Base-by-base conservation (phyloP, 2,113 vertebrate species). In the Bujurquina vittata region DNA sequence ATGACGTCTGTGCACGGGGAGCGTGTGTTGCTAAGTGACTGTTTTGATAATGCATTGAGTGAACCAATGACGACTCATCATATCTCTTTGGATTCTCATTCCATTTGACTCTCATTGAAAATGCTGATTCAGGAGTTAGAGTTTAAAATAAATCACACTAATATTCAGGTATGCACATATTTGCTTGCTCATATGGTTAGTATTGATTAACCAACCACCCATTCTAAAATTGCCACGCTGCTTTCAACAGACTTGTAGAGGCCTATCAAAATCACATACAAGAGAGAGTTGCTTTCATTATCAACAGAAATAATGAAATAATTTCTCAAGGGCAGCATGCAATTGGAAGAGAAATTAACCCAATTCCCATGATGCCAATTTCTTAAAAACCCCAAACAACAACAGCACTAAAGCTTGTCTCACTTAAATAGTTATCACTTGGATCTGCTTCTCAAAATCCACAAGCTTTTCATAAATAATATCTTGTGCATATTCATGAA, bases 401-500 rank as follows among this genome's bases (percentile, higher is more conserved):
- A 87, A 80, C 80, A 82, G 56, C 4, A 18, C 74, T 58, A 22
- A 61, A 54, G 52, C 81, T 62, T 65, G 26, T 78, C 54, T 78
- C 78, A 75, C 55, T 81, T 80, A 67, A 84, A 79, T 61, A 23
- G 59, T 72, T 56, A 89, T 79, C 74, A 81, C 78, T 83, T 75
- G 31, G 77, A 80, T 77, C 84, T 22, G 40, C 72, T 59, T 77
- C 59, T 78, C 33, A 37, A 55, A 40, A 76, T 80, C 52, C 78
- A 18, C 35, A 56, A 57, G 75, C 11, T 65, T 85, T 84, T 74
- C 73, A 78, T 65, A 29, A 87, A 84, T 77, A 85, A 85, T 40
- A 84, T 54, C 81, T 40, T 11, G 33, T 5, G 29, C 35, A 84
- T 84, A 88, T 85, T 81, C 31, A 88, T 89, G 63, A 81, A 80